Evolutionary conservation across 2,113 vertebrate species (phyloP), one percentile per base, ranked within the genome.

Genomic region (Tetrao urogallus): DNA sequence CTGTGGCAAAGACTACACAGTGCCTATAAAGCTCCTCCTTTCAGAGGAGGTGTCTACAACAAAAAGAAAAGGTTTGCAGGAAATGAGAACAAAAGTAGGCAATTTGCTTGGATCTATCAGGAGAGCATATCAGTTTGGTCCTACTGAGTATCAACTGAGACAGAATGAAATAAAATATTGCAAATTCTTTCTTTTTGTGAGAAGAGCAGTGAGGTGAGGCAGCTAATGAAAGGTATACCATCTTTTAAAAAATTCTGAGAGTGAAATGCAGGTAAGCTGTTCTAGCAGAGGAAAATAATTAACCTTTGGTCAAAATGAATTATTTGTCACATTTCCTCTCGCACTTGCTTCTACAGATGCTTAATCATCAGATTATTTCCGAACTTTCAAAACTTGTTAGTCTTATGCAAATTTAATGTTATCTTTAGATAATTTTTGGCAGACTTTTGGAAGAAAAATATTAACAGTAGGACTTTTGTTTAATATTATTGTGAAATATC

Each of bases 1-100:
- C 17, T 89, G 30, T 64, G 57, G 16, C 24, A 82, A 58, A 87
- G 30, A 19, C 8, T 0, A 0, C 24, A 34, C 8, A 38, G 2
- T 17, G 12, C 28, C 20, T 67, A 13, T 45, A 50, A 70, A 89
- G 75, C 19, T 43, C 84, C 38, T 72, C 38, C 34, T 40, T 40
- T 40, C 40, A 40, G 40, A 40, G 40, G 34, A 14, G 4, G 3
- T 89, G 25, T 34, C 22, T 72, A 78, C 20, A 60, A 57, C 50
- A 16, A 71, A 86, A 83, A 63, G 3, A 13, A 71, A 90, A 86
- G 2, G 8, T 84, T 84, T 86, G 38, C 32, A 75, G 6, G 4
- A 28, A 78, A 8, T 64, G 8, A 64, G 14, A 64, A 78, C 3
- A 16, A 7, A 78, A 15, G 57, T 18, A 8, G n/a, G 5, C 10